Conservation (phyloP, 2,113 vertebrate genomes). For the Odocoileus hemionus region DNA sequence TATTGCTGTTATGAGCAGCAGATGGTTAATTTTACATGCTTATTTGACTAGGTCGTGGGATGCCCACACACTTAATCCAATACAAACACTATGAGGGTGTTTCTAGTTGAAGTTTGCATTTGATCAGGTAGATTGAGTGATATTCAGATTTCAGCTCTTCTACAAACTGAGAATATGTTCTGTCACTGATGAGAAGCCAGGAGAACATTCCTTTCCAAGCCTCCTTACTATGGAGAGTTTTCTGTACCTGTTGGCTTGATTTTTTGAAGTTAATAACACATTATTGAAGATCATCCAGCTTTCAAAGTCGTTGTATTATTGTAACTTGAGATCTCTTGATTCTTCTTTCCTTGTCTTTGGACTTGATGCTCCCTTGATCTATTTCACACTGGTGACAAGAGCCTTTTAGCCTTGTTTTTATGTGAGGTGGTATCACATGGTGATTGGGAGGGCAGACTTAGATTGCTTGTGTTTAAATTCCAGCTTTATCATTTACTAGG, state of each 20-base stretch:
- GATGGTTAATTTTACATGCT: not conserved
- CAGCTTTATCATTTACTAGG: not conserved
- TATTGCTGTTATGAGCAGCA: not conserved
- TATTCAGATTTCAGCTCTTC: not conserved
- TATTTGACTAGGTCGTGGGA: not conserved
- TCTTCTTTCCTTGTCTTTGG: not conserved
- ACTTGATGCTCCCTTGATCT: not conserved
- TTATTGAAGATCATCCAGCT: not conserved
- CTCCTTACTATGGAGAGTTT: not conserved
- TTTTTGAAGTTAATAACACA: not conserved
- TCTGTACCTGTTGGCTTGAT: no score
- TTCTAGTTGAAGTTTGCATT: not conserved
- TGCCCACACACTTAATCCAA: not conserved
- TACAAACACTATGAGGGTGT: not conserved
- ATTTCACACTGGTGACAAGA: not conserved
- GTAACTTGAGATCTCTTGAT: not conserved
- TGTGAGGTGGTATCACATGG: fast-evolving
- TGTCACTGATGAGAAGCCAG: not conserved
- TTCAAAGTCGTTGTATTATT: fast-evolving
- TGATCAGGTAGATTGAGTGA: not conserved
- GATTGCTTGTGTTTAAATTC: not conserved
- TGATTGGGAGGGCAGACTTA: not conserved
- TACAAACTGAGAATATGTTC: not conserved
- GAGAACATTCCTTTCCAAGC: not conserved
- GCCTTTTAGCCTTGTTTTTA: not conserved